Evolutionary conservation across 1,140 invertebrate genomes (phyloP).

Genomic region (Meloidogyne floridensis): DNA sequence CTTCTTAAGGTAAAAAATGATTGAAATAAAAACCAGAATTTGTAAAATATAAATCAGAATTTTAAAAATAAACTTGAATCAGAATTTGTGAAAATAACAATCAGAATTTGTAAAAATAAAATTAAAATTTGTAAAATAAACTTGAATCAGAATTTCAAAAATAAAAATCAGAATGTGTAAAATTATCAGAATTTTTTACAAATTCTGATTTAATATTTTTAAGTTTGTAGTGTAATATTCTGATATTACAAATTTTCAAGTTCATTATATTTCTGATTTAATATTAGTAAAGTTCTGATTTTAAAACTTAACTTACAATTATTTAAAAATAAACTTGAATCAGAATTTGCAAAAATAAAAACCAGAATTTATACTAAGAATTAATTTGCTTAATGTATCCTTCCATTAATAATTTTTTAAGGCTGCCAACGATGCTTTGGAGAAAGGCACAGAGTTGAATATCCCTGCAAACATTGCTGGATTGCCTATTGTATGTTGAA

Average conservation of each 20-base stretch:
- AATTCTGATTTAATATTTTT: too few relatives aligned
- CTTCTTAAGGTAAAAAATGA: slow-evolving; percentile 55
- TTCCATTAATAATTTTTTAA: slow-evolving; percentile 35
- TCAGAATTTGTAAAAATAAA: too few relatives aligned
- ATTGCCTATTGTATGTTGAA: slow-evolving; percentile 49
- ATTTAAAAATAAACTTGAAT: not conserved
- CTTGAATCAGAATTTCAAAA: too few relatives aligned
- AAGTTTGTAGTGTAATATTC: too few relatives aligned
- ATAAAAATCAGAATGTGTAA: too few relatives aligned
- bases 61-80: slow-evolving; percentile 21
- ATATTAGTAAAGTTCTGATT: too few relatives aligned
- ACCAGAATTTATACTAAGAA: slow-evolving; percentile 7
- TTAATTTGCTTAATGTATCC: not conserved
- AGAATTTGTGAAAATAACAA: not conserved
- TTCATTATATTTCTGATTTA: too few relatives aligned
- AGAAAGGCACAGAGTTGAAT: slow-evolving; percentile 55
- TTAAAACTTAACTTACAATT: too few relatives aligned
- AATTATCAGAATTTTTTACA: too few relatives aligned
- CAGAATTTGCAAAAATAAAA: not conserved
- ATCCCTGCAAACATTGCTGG: slow-evolving; percentile 50
- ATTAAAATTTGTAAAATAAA: not conserved
- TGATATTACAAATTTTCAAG: too few relatives aligned
- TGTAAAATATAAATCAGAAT: slow-evolving; percentile 1
- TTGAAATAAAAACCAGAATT: not conserved
- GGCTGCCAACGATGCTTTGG: slow-evolving; percentile 54